Percentiles rank a stretch among this genome's conserved stretches.
phyloP scores from a whole-genome alignment of 1,140 invertebrate genomes.

The Philaenus spumarius region DNA sequence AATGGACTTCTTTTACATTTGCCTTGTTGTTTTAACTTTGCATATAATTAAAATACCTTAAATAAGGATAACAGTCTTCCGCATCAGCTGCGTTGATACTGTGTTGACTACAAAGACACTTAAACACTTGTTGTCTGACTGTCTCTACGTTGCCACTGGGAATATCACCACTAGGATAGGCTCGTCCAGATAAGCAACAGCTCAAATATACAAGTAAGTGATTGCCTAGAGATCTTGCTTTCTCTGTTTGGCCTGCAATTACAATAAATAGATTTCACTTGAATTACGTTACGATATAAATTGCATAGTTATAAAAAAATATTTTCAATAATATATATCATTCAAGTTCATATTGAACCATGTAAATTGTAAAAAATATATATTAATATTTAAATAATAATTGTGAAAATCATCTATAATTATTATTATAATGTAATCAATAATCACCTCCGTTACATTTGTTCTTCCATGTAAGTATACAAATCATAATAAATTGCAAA shows the following conservation, averaged over 20 bases:
- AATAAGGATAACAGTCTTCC: slow-evolving; percentile 70
- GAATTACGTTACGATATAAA: no score
- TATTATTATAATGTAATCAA: no score
- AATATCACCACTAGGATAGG: slow-evolving; percentile 82
- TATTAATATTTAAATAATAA: no score
- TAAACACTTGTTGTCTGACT: slow-evolving; percentile 66
- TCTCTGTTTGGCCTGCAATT: slow-evolving; percentile 39
- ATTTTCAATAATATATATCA: not conserved
- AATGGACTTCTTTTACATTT: no score
- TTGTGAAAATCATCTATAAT: no score
- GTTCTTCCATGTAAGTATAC: no score
- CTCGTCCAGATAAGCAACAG: slow-evolving; percentile 86
- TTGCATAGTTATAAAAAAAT: not conserved
- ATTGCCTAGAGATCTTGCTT: slow-evolving; percentile 60
- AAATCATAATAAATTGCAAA: no score
- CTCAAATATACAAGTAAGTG: slow-evolving; percentile 88
- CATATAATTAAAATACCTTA: slow-evolving; percentile 48
- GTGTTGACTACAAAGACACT: slow-evolving; percentile 45
- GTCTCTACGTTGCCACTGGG: slow-evolving; percentile 51
- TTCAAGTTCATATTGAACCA: not conserved
- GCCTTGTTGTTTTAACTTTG: no score
- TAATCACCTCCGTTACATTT: no score
- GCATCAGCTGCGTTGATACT: slow-evolving; percentile 55
- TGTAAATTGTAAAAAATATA: no score
- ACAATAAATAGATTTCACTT: slow-evolving; percentile 37